Conservation (phyloP, 2,113 vertebrate species). For the Sorex fumeus region DNA sequence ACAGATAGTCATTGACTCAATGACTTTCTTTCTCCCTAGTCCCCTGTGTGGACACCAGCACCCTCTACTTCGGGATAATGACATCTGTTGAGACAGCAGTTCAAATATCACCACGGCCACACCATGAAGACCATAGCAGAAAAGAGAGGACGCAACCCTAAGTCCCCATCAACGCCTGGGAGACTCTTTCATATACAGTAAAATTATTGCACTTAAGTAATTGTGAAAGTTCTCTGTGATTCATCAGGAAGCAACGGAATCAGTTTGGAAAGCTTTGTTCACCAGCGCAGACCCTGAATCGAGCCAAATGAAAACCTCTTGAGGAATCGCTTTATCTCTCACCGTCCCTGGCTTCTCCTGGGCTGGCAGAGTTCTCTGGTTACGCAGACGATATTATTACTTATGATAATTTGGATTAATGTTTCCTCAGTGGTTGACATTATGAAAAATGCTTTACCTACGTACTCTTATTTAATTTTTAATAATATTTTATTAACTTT, state of each 20-base stretch:
- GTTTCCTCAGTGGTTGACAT: conserved; percentile 60
- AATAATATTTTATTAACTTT: conserved; percentile 66
- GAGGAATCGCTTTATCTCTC: not conserved
- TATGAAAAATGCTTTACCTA: conserved; percentile 72
- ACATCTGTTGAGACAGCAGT: not conserved
- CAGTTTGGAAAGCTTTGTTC: conserved; percentile 22
- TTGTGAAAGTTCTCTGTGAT: conserved; percentile 18
- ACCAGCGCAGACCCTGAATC: conserved; percentile 26
- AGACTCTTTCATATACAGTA: not conserved
- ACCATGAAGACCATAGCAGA: conserved; percentile 10
- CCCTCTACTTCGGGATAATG: not conserved
- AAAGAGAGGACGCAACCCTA: not conserved
- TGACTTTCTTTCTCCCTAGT: not conserved
- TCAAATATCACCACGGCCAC: not conserved
- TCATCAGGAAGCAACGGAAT: conserved; percentile 62
- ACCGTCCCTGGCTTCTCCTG: not conserved
- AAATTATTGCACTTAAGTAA: conserved; percentile 58
- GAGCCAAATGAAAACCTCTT: conserved; percentile 23
- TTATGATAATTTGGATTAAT: conserved; percentile 64
- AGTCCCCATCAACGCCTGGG: conserved; percentile 34
- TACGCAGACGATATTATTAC: not conserved
- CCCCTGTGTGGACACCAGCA: not conserved
- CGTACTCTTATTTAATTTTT: conserved; percentile 76
- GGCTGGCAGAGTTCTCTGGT: not conserved
- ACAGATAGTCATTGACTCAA: not conserved